A percentile compares a stretch with the other conserved stretches of the same genome.
These are phyloP conservation scores for Argyresthia albistria DNA, from an alignment of 2,888 invertebrate species.

Conservation along the genomic window DNA sequence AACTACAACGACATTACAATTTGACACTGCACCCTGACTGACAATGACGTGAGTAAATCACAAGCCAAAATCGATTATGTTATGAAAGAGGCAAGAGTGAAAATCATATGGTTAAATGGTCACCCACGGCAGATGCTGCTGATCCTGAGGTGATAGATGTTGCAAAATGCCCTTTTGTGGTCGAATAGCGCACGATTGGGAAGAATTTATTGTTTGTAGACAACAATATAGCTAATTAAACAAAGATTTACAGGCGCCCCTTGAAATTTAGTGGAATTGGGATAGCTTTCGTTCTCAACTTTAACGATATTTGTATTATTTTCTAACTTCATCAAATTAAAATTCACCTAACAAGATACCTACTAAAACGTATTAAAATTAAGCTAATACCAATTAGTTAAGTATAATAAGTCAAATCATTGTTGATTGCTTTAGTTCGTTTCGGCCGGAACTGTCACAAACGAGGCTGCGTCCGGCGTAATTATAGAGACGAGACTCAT, in stretches of 20 bases:
- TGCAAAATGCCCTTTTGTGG: background rate
- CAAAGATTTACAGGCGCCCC: background rate
- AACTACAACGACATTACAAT: conserved; percentile 50
- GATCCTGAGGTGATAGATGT: background rate
- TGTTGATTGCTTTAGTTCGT: too few species aligned
- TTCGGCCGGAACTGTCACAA: too few species aligned
- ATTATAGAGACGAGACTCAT: too few species aligned
- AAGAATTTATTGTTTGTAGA: background rate
- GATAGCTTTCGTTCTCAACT: too few species aligned
- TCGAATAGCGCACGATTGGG: background rate
- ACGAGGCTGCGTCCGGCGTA: too few species aligned
- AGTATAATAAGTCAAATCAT: too few species aligned
- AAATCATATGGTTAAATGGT: conserved; percentile 6
- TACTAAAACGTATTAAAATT: too few species aligned
- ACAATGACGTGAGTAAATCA: conserved; percentile 27
- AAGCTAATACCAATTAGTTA: too few species aligned
- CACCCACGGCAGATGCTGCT: conserved; percentile 28
- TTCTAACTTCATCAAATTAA: too few species aligned
- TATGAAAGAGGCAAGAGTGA: too few species aligned
- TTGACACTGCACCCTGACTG: conserved; percentile 45
- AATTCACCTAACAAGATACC: too few species aligned
- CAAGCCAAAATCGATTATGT: conserved; percentile 21
- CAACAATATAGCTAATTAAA: background rate
- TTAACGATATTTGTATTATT: too few species aligned
- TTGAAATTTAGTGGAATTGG: background rate